Evolutionary conservation across 1,140 invertebrate genomes (phyloP).

Genomic region (Trinorchestia longiramus): DNA sequence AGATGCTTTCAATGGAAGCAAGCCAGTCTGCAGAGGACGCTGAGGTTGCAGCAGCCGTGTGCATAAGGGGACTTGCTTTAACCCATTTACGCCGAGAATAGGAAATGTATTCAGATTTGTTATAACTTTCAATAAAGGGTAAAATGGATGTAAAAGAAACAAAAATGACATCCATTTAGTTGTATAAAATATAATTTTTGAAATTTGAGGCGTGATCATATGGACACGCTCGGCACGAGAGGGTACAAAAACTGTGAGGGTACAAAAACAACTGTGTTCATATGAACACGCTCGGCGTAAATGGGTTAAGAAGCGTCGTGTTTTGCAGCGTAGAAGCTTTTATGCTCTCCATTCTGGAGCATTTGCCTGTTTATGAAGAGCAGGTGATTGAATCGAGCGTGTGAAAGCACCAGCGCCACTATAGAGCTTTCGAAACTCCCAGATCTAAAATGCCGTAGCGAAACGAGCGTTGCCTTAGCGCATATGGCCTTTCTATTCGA

Average conservation of each 20-base stretch:
- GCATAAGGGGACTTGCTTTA: background rate
- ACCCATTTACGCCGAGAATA: no score
- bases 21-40: slow-evolving; percentile 26
- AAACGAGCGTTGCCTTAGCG: background rate
- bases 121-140: no score
- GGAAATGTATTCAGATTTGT: no score
- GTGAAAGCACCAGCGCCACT: slow-evolving; percentile 32
- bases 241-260: no score
- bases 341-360: slow-evolving; percentile 44
- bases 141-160: no score
- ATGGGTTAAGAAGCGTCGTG: slow-evolving; percentile 26
- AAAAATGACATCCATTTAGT: no score
- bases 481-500: background rate
- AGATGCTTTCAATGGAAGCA: background rate
- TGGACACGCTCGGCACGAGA: no score
- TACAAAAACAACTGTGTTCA: no score
- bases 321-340: slow-evolving; percentile 36
- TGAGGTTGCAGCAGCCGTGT: background rate
- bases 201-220: no score
- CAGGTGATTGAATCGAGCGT: slow-evolving; percentile 44
- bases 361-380: slow-evolving; percentile 42
- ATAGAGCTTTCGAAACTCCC: slow-evolving; percentile 9
- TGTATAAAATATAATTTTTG: no score
- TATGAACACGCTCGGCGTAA: no score
- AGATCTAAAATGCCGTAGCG: slow-evolving; percentile 11